Evolutionary conservation across 2,888 invertebrate species (phyloP).

Genomic region (Drosophila diplacantha): DNA sequence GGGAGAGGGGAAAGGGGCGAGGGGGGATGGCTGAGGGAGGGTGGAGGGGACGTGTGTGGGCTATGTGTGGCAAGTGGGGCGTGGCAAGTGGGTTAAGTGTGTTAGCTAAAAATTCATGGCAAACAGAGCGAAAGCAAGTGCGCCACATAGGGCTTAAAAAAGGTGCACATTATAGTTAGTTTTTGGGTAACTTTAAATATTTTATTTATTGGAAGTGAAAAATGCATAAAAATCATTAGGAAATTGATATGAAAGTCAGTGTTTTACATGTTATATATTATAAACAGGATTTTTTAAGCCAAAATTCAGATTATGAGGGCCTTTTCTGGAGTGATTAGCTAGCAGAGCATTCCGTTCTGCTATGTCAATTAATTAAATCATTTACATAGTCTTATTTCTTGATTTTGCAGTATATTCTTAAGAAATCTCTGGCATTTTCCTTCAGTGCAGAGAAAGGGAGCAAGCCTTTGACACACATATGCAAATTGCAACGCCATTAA

Average conservation of each 20-base stretch:
- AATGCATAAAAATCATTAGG: background rate
- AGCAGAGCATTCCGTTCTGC: background rate
- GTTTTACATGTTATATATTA: background rate
- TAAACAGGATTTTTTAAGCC: background rate
- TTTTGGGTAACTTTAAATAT: background rate
- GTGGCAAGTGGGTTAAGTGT: conserved; percentile 67
- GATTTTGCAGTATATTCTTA: background rate
- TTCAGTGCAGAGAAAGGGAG: conserved; percentile 4
- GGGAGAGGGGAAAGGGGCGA: conserved; percentile 8
- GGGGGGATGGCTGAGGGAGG: background rate
- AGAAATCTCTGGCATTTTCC: background rate
- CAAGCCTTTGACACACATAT: conserved; percentile 58
- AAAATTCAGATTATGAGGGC: no score
- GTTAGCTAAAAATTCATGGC: conserved; percentile 66
- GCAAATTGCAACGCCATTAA: conserved; percentile 67
- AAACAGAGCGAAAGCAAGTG: conserved; percentile 12
- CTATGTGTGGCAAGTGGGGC: conserved; percentile 33
- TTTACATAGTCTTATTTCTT: background rate
- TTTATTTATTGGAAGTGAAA: no score
- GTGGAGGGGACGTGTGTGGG: background rate
- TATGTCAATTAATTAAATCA: background rate
- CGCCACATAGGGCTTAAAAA: conserved; percentile 1
- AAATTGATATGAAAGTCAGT: background rate
- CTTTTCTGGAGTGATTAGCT: no score
- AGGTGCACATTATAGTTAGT: background rate